phyloP scores from a whole-genome alignment of 2,113 vertebrate genomes.

The Corythaixoides concolor region DNA sequence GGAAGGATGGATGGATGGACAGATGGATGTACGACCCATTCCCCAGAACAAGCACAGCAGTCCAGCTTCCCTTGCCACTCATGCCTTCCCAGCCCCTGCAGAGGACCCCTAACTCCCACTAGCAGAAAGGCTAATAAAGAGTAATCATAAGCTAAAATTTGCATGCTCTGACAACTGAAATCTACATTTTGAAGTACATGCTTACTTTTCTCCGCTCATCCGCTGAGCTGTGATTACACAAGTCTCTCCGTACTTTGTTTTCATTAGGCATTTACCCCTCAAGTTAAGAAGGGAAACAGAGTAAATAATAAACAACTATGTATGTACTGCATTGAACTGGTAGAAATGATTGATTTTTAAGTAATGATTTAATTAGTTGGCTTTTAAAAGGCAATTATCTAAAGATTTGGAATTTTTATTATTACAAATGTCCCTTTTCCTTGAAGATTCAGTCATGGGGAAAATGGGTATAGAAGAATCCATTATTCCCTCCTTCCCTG shows the following conservation, averaged over 20 bases:
- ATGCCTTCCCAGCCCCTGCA: neutral
- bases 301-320: neutral
- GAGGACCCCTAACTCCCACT: neutral
- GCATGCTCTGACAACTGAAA: neutral
- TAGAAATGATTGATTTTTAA: neutral
- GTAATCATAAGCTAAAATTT: neutral
- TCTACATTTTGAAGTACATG: neutral
- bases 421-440: neutral
- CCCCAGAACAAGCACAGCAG: neutral
- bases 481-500: constrained; percentile 61
- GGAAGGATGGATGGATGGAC: neutral
- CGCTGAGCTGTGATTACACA: neutral
- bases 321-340: neutral
- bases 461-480: constrained; percentile 35
- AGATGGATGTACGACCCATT: fast-evolving
- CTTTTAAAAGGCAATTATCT: neutral
- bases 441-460: constrained; percentile 4
- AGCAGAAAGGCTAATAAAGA: neutral
- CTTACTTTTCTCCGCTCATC: neutral
- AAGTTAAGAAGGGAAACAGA: neutral
- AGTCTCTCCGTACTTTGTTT: neutral
- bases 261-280: neutral
- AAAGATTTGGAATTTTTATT: neutral
- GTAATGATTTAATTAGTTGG: neutral
- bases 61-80: neutral